These are phyloP conservation scores for Drosophila emarginata DNA, from an alignment of 2,888 invertebrate species.

Conservation along the genomic window DNA sequence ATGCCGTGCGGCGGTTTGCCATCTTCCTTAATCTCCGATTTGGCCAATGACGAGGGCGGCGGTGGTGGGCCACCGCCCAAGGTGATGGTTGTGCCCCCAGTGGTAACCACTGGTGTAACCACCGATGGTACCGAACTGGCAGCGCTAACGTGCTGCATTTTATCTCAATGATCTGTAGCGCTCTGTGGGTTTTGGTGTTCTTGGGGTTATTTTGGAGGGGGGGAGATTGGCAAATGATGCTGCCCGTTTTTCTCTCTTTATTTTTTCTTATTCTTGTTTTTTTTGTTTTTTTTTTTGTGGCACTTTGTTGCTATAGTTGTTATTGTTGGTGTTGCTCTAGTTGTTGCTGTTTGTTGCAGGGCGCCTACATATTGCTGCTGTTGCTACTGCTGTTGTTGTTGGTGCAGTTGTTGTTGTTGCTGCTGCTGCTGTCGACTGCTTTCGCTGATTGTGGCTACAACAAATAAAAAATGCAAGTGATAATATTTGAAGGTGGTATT, in stretches of 20 bases:
- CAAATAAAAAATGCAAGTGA: slow-evolving; percentile 61
- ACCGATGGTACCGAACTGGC: slow-evolving; percentile 70
- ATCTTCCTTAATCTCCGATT: slow-evolving; percentile 76
- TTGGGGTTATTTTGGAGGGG: slow-evolving; percentile 38
- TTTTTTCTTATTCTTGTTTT: slow-evolving; percentile 48
- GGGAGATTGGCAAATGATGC: not conserved
- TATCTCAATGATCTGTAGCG: slow-evolving; percentile 39
- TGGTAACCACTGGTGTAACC: slow-evolving; percentile 72
- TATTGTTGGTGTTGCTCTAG: slow-evolving; percentile 59
- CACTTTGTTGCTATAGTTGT: slow-evolving; percentile 11
- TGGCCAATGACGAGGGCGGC: slow-evolving; percentile 56
- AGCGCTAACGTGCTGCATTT: slow-evolving; percentile 80
- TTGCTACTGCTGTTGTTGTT: slow-evolving; percentile 57
- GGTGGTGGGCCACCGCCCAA: slow-evolving; percentile 58
- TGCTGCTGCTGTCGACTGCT: slow-evolving; percentile 75
- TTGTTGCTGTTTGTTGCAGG: slow-evolving; percentile 46
- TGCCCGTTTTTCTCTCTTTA: slow-evolving; percentile 13
- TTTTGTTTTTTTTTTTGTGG: slow-evolving; percentile 53
- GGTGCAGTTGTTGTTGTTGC: slow-evolving; percentile 45
- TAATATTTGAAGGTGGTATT: slow-evolving; percentile 8
- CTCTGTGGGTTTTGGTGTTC: slow-evolving; percentile 25
- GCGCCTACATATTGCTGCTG: slow-evolving; percentile 63
- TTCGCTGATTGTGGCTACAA: slow-evolving; percentile 69
- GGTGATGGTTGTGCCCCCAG: slow-evolving; percentile 80
- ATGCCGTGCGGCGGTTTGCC: slow-evolving; percentile 84